Evolutionary conservation across 2,888 invertebrate species (phyloP).

Genomic region (Orgyia antiqua): DNA sequence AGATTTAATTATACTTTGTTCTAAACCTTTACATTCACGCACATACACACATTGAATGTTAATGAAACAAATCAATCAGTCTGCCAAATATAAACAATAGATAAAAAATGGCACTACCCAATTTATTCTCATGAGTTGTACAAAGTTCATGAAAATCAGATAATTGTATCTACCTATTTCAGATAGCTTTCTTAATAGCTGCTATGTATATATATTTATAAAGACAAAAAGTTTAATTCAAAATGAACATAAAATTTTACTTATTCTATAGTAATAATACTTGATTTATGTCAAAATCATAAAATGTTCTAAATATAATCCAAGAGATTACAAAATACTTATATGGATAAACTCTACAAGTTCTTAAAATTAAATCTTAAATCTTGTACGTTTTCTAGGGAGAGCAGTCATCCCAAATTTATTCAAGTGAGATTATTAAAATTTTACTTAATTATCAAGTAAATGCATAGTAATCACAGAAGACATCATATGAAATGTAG

Average conservation of each 20-base stretch:
- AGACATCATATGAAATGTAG: constrained; percentile 15
- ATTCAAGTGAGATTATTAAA: constrained; percentile 50
- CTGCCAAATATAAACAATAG: constrained; percentile 30
- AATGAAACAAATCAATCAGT: constrained; percentile 45
- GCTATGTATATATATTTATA: constrained; percentile 19
- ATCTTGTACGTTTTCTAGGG: constrained; percentile 72
- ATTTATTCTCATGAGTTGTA: constrained; percentile 26
- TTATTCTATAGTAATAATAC: constrained; percentile 75
- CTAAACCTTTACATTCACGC: constrained; percentile 76
- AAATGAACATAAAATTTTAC: constrained; percentile 61
- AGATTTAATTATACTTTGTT: constrained; percentile 58
- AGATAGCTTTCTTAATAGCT: constrained; percentile 12
- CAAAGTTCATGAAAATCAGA: constrained; percentile 15
- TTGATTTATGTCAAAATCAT: constrained; percentile 57
- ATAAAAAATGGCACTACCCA: constrained; percentile 49
- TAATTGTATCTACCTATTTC: constrained; percentile 10
- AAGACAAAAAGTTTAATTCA: constrained; percentile 40
- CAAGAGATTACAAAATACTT: constrained; percentile 74
- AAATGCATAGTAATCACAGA: constrained; percentile 55
- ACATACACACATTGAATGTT: constrained; percentile 68
- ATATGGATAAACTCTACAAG: constrained; percentile 68
- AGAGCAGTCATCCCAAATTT: constrained; percentile 65
- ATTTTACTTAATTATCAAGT: constrained; percentile 41
- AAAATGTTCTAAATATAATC: constrained; percentile 59
- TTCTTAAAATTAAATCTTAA: constrained; percentile 71